These are phyloP conservation scores for Holothuria scabra DNA, from an alignment of 53 echinoderm and acorn worm species.

Conservation along the genomic window DNA sequence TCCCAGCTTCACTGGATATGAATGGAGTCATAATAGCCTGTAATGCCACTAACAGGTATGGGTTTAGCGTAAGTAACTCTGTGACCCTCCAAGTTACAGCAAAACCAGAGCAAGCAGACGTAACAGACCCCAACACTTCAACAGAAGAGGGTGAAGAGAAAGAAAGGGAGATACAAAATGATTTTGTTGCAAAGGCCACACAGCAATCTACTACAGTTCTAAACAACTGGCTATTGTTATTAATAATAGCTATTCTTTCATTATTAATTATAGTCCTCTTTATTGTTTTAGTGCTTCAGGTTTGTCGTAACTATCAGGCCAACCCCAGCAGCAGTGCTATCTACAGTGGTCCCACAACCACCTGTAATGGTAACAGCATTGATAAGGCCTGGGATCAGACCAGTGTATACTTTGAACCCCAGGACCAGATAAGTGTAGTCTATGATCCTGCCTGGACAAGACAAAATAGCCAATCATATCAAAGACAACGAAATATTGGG, in stretches of 20 bases:
- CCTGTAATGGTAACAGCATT: conserved; percentile 58
- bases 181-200: background rate
- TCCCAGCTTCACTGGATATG: conserved; percentile 54
- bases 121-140: too few species aligned
- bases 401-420: conserved; percentile 92
- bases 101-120: too few species aligned
- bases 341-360: conserved; percentile 74
- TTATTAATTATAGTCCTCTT: conserved; percentile 75
- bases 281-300: conserved; percentile 57
- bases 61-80: conserved; percentile 43
- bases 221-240: conserved; percentile 63
- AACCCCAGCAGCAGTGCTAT: conserved; percentile 70
- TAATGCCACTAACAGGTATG: conserved; percentile 76
- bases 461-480: background rate
- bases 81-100: conserved; percentile 25
- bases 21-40: conserved; percentile 72
- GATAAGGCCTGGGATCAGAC: conserved; percentile 80
- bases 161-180: too few species aligned
- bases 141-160: too few species aligned
- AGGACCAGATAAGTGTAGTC: conserved; percentile 75
- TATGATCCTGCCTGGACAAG: conserved; percentile 70
- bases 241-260: conserved; percentile 81
- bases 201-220: conserved; percentile 51
- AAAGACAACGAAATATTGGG: conserved; percentile 78
- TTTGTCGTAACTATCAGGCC: conserved; percentile 72